A percentile compares a stretch with the other conserved stretches of the same genome.
phyloP scores from a whole-genome alignment of 2,797 vertebrate genomes.

The Iguana delicatissima region DNA sequence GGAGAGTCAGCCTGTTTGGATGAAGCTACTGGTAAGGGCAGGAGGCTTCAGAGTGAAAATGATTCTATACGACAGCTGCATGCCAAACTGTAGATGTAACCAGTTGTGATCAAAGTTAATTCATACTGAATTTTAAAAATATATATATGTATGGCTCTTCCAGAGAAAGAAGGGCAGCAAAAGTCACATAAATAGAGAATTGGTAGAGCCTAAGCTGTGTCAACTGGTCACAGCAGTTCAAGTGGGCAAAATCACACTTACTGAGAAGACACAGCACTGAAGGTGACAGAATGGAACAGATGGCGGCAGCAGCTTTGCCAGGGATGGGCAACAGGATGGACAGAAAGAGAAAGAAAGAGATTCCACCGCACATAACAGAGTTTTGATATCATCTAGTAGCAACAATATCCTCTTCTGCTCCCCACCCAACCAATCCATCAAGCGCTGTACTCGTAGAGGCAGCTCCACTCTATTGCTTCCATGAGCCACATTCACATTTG shows the following conservation, averaged over 20 bases:
- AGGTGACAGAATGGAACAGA: slow-evolving; percentile 4
- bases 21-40: neutral
- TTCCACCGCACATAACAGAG: neutral
- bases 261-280: slow-evolving; percentile 18
- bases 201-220: slow-evolving; percentile 5
- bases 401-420: neutral
- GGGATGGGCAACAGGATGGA: slow-evolving; percentile 10
- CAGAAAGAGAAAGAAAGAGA: neutral
- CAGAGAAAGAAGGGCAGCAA: slow-evolving; percentile 11
- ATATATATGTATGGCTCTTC: neutral
- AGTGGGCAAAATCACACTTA: slow-evolving; percentile 15
- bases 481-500: slow-evolving; percentile 41
- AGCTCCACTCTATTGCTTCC: slow-evolving; percentile 43
- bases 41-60: neutral
- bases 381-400: neutral
- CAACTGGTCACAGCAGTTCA: slow-evolving; percentile 22
- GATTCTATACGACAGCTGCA: neutral
- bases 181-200: slow-evolving; percentile 39
- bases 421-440: neutral
- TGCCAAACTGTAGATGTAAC: slow-evolving; percentile 5
- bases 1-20: neutral
- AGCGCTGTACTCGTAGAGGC: slow-evolving; percentile 14
- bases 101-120: neutral
- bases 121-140: neutral
- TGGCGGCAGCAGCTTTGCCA: neutral